Conservation (phyloP, 2,113 vertebrate species). For the Sitta europaea region DNA sequence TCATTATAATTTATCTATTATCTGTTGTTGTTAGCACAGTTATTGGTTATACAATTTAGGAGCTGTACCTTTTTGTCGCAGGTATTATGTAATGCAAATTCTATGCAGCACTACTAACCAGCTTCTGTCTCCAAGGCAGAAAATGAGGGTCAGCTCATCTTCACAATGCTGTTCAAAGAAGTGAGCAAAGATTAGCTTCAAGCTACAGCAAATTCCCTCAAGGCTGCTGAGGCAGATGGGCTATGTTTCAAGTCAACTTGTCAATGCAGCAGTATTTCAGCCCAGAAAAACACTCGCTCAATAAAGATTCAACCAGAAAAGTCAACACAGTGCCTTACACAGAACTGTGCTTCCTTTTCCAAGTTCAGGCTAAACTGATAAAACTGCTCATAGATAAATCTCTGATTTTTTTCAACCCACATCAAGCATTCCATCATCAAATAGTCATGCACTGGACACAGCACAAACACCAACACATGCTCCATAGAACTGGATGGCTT, state of each 20-base stretch:
- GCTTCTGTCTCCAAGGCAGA: background rate
- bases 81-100: background rate
- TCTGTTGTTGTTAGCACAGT: background rate
- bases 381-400: background rate
- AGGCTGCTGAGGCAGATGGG: background rate
- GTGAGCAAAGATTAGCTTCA: background rate
- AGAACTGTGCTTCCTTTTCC: background rate
- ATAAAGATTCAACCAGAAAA: background rate
- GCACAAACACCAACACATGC: background rate
- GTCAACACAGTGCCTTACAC: background rate
- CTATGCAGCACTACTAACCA: background rate
- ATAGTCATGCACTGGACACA: background rate
- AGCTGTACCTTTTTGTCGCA: background rate
- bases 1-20: background rate
- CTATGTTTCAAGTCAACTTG: background rate
- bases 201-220: background rate
- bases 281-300: background rate
- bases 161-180: background rate
- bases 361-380: background rate
- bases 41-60: background rate
- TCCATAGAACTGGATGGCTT: background rate
- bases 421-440: background rate
- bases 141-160: background rate
- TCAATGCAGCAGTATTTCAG: background rate
- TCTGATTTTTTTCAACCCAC: background rate